A percentile compares a stretch with the other conserved stretches of the same genome.
Evolutionary conservation across 2,797 vertebrate species (phyloP).

Genomic region (Rhabdomys pumilio): DNA sequence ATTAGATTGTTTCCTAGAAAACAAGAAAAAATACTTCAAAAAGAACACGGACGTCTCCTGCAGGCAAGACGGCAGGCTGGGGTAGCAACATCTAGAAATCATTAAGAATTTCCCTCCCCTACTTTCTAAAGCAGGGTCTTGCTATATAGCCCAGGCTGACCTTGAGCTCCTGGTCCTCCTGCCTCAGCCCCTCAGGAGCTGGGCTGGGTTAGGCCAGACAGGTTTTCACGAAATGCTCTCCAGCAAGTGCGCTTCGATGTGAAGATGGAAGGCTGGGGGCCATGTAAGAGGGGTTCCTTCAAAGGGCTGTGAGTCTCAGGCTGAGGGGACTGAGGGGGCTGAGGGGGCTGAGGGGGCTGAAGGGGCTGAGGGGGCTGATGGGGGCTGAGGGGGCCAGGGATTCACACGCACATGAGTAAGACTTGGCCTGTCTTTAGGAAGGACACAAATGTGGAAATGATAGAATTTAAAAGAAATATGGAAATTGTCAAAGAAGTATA

Average conservation of each 20-base stretch:
- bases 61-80: neutral
- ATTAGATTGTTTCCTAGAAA: conserved; percentile 7
- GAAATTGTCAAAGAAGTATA: neutral
- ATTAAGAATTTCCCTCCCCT: neutral
- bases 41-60: neutral
- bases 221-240: neutral
- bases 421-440: neutral
- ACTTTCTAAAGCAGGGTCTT: neutral
- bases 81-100: neutral
- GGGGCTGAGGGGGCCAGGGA: too few relatives aligned
- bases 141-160: neutral
- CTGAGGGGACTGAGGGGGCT: too few relatives aligned
- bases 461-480: conserved; percentile 26
- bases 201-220: neutral
- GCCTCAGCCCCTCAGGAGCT: neutral
- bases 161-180: neutral
- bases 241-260: neutral
- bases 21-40: neutral
- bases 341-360: too few relatives aligned
- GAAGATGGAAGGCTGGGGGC: neutral
- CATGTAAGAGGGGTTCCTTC: neutral
- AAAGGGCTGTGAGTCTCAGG: fast-evolving
- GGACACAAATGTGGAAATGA: neutral
- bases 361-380: too few relatives aligned
- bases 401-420: neutral